Evolutionary conservation across 2,888 invertebrate species (phyloP).

Genomic region (Bellardia bayeri): DNA sequence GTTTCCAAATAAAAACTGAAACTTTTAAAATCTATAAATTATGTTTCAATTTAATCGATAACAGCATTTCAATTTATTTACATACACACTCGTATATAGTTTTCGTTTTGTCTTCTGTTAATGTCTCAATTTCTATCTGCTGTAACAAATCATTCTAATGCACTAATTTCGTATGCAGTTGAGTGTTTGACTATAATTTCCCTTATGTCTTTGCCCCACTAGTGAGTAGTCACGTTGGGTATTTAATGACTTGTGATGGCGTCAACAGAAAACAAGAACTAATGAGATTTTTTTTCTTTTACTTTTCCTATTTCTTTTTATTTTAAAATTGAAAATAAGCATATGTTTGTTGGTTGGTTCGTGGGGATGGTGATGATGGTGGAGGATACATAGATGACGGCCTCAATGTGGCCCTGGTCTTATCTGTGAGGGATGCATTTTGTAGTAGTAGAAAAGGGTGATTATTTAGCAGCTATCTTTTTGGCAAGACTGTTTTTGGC

Average conservation of each 20-base stretch:
- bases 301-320: not conserved
- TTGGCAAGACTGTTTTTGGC: no score
- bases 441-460: not conserved
- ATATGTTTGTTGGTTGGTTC: constrained; percentile 13
- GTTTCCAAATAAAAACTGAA: not conserved
- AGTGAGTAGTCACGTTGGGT: constrained; percentile 16
- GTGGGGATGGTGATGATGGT: not conserved
- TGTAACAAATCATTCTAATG: constrained; percentile 40
- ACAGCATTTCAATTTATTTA: constrained; percentile 3
- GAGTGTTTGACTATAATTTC: constrained; percentile 47
- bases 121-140: constrained; percentile 11
- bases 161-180: constrained; percentile 41
- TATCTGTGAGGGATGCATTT: constrained; percentile 24
- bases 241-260: constrained; percentile 64
- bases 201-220: constrained; percentile 5
- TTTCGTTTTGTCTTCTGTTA: not conserved
- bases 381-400: constrained; percentile 10
- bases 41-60: constrained; percentile 7
- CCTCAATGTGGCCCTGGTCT: not conserved
- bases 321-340: constrained; percentile 10
- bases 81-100: no score
- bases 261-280: constrained; percentile 48
- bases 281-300: constrained; percentile 43
- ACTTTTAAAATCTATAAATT: not conserved
- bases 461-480: no score